These are phyloP conservation scores for Chascanopsetta lugubris DNA, from an alignment of 2,113 vertebrate species.

Conservation along the genomic window DNA sequence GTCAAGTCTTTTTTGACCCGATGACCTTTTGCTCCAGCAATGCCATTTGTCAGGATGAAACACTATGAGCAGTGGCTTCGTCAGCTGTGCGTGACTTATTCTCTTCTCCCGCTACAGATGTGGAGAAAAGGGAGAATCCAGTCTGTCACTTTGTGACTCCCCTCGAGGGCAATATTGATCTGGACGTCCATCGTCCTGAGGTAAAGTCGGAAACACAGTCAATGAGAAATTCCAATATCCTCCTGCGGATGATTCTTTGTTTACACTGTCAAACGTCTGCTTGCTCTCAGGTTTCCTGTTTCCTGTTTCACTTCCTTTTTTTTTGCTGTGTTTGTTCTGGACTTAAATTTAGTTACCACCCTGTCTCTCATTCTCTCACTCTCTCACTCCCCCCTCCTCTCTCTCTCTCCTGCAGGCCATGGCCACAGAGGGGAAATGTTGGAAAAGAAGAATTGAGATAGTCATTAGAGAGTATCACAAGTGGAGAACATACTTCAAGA, in stretches of 20 bases:
- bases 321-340: conserved; percentile 6
- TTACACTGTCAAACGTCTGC: not conserved
- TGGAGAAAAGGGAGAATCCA: conserved; percentile 94
- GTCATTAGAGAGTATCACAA: conserved; percentile 98
- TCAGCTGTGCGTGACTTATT: conserved; percentile 9
- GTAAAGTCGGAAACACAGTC: conserved; percentile 64
- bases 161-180: conserved; percentile 88
- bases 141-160: conserved; percentile 97
- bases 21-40: not conserved
- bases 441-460: conserved; percentile 95
- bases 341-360: not conserved
- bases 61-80: not conserved
- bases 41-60: not conserved
- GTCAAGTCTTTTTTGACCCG: not conserved
- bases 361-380: no score
- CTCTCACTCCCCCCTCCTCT: no score
- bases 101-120: conserved; percentile 84
- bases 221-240: not conserved
- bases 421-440: conserved; percentile 91
- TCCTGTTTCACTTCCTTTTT: conserved; percentile 12
- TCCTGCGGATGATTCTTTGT: not conserved
- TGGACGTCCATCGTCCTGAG: conserved; percentile 89
- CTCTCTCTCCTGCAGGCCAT: conserved; percentile 80
- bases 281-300: not conserved
- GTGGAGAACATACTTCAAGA: conserved; percentile 99